Conservation (phyloP, 2,797 vertebrate genomes). For the Enteromius viviparus region DNA sequence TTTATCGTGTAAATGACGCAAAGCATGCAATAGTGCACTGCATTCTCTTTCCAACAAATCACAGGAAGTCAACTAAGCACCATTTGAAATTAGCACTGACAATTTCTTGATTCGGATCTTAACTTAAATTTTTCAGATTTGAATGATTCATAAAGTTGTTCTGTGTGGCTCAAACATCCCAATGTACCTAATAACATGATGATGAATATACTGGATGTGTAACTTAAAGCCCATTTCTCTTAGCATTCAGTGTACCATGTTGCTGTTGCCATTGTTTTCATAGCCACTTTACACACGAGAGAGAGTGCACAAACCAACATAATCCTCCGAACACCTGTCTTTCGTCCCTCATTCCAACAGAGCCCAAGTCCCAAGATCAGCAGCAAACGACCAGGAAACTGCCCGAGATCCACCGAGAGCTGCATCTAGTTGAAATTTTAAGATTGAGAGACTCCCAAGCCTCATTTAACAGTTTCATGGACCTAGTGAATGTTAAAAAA, state of each 20-base stretch:
- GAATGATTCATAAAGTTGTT: constrained; percentile 21
- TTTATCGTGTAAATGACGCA: constrained; percentile 52
- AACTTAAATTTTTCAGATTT: not conserved
- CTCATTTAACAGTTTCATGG: constrained; percentile 1
- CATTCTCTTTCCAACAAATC: constrained; percentile 39
- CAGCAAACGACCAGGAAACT: not conserved
- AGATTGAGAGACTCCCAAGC: not conserved
- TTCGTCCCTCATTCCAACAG: not conserved
- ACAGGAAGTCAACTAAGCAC: constrained; percentile 48
- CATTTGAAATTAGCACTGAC: constrained; percentile 35
- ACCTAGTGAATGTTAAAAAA: constrained; percentile 3
- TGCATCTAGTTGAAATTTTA: constrained; percentile 1
- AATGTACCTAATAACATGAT: constrained; percentile 6
- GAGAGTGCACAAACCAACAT: constrained; percentile 15
- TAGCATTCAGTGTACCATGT: constrained; percentile 24
- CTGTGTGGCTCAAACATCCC: constrained; percentile 12
- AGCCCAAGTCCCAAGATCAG: constrained; percentile 4
- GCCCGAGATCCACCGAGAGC: not conserved
- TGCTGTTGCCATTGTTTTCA: not conserved
- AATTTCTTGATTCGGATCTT: not conserved
- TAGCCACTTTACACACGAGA: constrained; percentile 21
- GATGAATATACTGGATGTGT: constrained; percentile 4
- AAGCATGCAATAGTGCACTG: constrained; percentile 56
- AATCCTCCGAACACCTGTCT: constrained; percentile 20
- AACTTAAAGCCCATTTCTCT: constrained; percentile 28